Evolutionary conservation across 2,113 vertebrate genomes (phyloP), one percentile per base, ranked within the genome.

Genomic region (Ursus arctos): DNA sequence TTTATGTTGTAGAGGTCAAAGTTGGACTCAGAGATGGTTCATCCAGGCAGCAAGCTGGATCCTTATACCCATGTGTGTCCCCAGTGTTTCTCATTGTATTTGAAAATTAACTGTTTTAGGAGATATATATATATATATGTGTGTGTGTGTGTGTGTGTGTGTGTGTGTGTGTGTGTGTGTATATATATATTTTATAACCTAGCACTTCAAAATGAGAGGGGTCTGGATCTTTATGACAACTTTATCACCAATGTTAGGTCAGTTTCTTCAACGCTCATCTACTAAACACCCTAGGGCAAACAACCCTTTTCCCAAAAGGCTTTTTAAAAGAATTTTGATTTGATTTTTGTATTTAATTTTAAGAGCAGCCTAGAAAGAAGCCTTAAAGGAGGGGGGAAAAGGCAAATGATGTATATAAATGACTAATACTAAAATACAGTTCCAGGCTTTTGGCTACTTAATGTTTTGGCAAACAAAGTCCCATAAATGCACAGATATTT

Each of bases 261-360:
- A 63, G 0, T 94, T 88, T 97, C 53, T 94, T 91, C 63, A 80
- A 15, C 0, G 90, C 13, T 57, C 12, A 84, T 72, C 18, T 86
- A 72, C 33, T 59, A 92, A 97, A 19, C 18, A 76, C 83, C 13
- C 19, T 79, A 91, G 74, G 40, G 31, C 28, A 49, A 10, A 43
- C 2, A 88, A 33, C 21, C 16, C 5, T 90, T 98, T 96, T 77
- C n/a, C 82, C 49, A 74, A 40, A 79, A 36, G 47, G 2, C 67
- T 97, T 92, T 95, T 92, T 80, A 84, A 86, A 69, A n/a, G 84
- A 18, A 7, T 63, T 90, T 94, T 81, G 21, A 55, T 93, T 93
- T 88, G 74, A 74, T 81, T 94, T 95, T 95, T 74, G 22, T 76
- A 61, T 80, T 97, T 97, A 67, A 83, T 93, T 96, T 94, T 95